Percentiles rank a stretch among this genome's conserved stretches.
phyloP scores from a whole-genome alignment of 2,113 vertebrate genomes.

The Buteo buteo region DNA sequence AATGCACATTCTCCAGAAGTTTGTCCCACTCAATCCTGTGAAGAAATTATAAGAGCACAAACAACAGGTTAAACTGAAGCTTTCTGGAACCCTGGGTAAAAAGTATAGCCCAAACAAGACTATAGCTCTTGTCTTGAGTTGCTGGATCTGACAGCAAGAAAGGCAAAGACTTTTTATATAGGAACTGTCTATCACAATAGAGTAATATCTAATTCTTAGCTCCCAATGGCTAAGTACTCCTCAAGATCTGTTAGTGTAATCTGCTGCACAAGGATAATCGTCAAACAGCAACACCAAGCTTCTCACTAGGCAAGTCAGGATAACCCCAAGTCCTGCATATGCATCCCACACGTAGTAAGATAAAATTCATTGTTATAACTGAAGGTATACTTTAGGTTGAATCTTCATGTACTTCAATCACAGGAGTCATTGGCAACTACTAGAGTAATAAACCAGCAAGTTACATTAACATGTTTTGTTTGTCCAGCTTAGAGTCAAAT shows the following conservation, averaged over 20 bases:
- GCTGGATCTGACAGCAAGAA: neutral
- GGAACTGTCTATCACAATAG: neutral
- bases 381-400: neutral
- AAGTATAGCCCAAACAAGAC: neutral
- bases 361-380: neutral
- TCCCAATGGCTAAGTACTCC: neutral
- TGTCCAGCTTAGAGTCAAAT: neutral
- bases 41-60: neutral
- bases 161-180: neutral
- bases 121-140: neutral
- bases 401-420: neutral
- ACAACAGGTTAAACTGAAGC: neutral
- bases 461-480: neutral
- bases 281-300: neutral
- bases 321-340: neutral
- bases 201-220: neutral
- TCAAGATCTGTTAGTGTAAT: neutral
- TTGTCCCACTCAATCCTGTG: slow-evolving; percentile 98
- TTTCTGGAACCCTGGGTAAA: neutral
- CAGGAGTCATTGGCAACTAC: neutral
- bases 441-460: neutral
- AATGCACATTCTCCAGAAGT: slow-evolving; percentile 99
- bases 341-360: neutral
- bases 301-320: neutral
- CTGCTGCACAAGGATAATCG: neutral